Evolutionary conservation across 2,888 invertebrate species (phyloP), one percentile per base, ranked within the genome.

Genomic region (Entomobrya proxima): DNA sequence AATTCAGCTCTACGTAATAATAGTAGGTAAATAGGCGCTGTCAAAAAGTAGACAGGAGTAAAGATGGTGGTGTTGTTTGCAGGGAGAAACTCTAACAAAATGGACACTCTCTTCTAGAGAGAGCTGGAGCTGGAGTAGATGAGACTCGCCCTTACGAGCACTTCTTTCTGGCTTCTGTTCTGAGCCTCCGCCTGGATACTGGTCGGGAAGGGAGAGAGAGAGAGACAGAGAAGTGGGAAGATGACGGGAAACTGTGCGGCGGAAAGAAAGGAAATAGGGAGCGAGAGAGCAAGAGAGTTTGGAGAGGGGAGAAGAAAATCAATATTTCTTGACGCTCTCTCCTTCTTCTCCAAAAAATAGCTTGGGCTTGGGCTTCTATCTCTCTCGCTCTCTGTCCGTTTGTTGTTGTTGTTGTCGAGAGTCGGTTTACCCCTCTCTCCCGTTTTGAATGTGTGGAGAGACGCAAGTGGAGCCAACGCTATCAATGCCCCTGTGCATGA

Each of bases 321-420:
- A 67, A 83, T 83, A 83, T 61, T 83, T 76, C 37, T 76, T 67
- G 75, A 83, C 82, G 82, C 82, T 83, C 74, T 80, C 40, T n/a
- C 7, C 44, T 21, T n/a, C n/a, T n/a, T n/a, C n/a, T n/a, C n/a
- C 15, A 75, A 52, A 27, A n/a, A n/a, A n/a, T n/a, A n/a, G n/a
- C n/a, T n/a, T n/a, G n/a, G n/a, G n/a, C n/a, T n/a, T n/a, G n/a
- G n/a, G n/a, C n/a, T n/a, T n/a, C n/a, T n/a, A n/a, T n/a, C n/a
- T n/a, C 5, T 15, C 50, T 55, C 55, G 58, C 58, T 27, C 58
- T 76, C 40, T 58, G 37, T 76, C 76, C 27, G n/a, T 69, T 44
- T 44, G 40, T 69, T 74, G 74, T 50, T 50, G 69, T 74, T 44
- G 40, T 69, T 74, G 74, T 50, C 30, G 69, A 50, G 32, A 30